Evolutionary conservation across 2,797 vertebrate species (phyloP).

Genomic region (Gymnothorax javanicus): DNA sequence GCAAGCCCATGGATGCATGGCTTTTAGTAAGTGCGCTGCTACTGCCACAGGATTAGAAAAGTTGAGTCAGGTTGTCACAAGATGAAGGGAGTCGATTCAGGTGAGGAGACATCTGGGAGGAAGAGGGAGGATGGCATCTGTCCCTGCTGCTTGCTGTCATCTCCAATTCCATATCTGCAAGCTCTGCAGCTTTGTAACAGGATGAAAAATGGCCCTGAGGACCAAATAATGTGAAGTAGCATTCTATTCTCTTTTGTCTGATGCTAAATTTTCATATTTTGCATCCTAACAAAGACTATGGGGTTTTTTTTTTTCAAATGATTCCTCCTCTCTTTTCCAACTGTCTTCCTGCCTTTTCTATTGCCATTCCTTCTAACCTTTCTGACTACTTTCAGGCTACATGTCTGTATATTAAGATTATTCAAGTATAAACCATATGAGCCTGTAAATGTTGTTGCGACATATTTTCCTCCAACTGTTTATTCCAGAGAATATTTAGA

Average conservation of each 20-base stretch:
- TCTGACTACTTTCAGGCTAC: neutral
- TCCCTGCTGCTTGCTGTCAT: neutral
- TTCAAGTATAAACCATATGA: neutral
- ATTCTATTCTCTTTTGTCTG: neutral
- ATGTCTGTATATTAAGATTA: neutral
- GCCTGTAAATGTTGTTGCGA: neutral
- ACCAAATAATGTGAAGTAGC: neutral
- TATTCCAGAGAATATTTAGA: neutral
- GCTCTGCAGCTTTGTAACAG: neutral
- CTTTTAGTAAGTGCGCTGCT: too few relatives aligned
- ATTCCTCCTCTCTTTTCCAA: neutral
- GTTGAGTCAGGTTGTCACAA: too few relatives aligned
- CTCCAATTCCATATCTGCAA: neutral
- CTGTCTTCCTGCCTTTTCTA: neutral
- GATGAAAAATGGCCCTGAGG: neutral
- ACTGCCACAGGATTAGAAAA: too few relatives aligned
- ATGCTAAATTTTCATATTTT: neutral
- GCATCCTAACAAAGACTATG: neutral
- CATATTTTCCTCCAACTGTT: neutral
- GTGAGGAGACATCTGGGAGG: neutral
- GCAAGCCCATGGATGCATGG: too few relatives aligned
- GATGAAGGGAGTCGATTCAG: neutral
- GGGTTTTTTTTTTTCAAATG: neutral
- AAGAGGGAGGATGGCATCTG: neutral
- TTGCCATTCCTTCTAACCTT: neutral